phyloP scores from a whole-genome alignment of 2,797 vertebrate genomes.

The Paedocypris micromegethes region DNA sequence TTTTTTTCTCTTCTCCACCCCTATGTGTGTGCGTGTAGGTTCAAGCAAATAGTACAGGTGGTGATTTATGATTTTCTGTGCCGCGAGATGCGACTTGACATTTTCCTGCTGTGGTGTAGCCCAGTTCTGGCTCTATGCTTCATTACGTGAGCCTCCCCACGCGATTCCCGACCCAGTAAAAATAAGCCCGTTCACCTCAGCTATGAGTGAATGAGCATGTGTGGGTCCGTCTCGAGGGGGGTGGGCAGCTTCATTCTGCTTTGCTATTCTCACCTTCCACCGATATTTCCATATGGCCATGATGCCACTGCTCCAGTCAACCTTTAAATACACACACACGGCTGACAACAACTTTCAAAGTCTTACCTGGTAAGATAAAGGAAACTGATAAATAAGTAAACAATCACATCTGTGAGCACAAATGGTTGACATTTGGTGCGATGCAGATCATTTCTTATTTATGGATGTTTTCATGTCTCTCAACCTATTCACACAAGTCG shows the following conservation, averaged over 20 bases:
- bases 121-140: conserved; percentile 70
- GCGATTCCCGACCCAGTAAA: conserved; percentile 67
- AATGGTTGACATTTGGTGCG: conserved; percentile 34
- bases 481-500: conserved; percentile 16
- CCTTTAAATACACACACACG: conserved; percentile 14
- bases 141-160: conserved; percentile 67
- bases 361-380: conserved; percentile 29
- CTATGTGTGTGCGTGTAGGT: conserved; percentile 31
- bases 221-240: conserved; percentile 21
- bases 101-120: conserved; percentile 76
- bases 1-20: too few relatives aligned
- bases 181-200: conserved; percentile 70
- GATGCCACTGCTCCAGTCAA: conserved; percentile 30
- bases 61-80: conserved; percentile 70
- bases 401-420: conserved; percentile 36
- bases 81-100: conserved; percentile 70
- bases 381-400: conserved; percentile 37
- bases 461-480: conserved; percentile 28
- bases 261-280: conserved; percentile 59
- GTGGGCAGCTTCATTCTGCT: conserved; percentile 60
- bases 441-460: conserved; percentile 40
- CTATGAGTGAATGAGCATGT: conserved; percentile 65
- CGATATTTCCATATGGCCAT: conserved; percentile 38
- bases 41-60: conserved; percentile 44
- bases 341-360: conserved; percentile 26